phyloP scores from a whole-genome alignment of 2,888 invertebrate species.

The Linyphia triangularis region DNA sequence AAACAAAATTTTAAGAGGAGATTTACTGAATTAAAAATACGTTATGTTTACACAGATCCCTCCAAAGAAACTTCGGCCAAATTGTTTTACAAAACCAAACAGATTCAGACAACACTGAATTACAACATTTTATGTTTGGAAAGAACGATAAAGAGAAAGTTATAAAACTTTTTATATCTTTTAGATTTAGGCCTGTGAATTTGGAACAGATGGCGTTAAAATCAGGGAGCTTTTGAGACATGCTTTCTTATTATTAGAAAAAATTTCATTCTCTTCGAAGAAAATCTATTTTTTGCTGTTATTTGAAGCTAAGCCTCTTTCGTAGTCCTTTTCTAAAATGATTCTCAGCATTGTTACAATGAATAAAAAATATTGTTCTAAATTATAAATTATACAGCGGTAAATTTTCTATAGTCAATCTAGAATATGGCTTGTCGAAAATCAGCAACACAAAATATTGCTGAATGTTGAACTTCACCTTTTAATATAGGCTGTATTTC shows the following conservation, averaged over 20 bases:
- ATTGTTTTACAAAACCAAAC: not conserved
- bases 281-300: constrained; percentile 7
- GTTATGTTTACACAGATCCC: not conserved
- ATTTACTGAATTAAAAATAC: not conserved
- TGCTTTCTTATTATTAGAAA: constrained; percentile 11
- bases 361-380: no score
- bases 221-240: not conserved
- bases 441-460: no score
- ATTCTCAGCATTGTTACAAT: no score
- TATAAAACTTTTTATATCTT: constrained; percentile 33
- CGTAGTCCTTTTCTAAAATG: not conserved
- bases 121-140: constrained; percentile 11
- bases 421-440: no score
- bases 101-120: constrained; percentile 21
- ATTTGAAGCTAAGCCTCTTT: not conserved
- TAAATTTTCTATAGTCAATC: no score
- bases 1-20: not conserved
- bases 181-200: not conserved
- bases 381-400: no score
- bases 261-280: constrained; percentile 1
- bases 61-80: not conserved
- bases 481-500: no score
- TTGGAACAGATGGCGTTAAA: not conserved
- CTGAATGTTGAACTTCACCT: no score
- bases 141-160: constrained; percentile 15